Percentiles rank a stretch among this genome's conserved stretches.
Conservation (phyloP, 1,140 invertebrate genomes). For the Apolygus lucorum region DNA sequence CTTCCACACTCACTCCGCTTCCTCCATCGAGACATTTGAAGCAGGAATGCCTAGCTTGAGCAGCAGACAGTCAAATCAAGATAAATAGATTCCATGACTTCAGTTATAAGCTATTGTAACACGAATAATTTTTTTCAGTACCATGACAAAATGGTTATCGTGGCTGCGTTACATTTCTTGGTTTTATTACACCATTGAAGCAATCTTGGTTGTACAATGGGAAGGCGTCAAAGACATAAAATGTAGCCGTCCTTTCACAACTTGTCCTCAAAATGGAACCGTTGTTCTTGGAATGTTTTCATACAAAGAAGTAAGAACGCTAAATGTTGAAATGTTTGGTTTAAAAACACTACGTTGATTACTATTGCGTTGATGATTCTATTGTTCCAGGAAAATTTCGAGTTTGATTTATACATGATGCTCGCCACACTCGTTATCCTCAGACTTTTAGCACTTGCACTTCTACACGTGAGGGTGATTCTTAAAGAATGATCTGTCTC, state of each 20-base stretch:
- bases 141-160: background rate
- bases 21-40: too few relatives aligned
- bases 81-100: too few relatives aligned
- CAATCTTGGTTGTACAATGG: background rate
- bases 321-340: too few relatives aligned
- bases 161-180: background rate
- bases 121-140: background rate
- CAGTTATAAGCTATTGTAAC: too few relatives aligned
- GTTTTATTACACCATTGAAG: background rate
- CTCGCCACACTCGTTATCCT: background rate
- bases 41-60: too few relatives aligned
- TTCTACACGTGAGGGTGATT: background rate
- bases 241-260: background rate
- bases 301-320: background rate
- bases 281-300: background rate
- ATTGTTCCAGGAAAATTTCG: conserved; percentile 4
- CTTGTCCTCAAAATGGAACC: background rate
- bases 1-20: too few relatives aligned
- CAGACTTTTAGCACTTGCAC: background rate
- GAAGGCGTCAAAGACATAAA: background rate
- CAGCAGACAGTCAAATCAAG: too few relatives aligned
- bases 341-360: too few relatives aligned
- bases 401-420: background rate
- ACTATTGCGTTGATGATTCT: too few relatives aligned
- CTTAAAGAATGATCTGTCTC: background rate